Evolutionary conservation across 1,140 invertebrate genomes (phyloP).

Genomic region (Drosophila pseudoobscura): DNA sequence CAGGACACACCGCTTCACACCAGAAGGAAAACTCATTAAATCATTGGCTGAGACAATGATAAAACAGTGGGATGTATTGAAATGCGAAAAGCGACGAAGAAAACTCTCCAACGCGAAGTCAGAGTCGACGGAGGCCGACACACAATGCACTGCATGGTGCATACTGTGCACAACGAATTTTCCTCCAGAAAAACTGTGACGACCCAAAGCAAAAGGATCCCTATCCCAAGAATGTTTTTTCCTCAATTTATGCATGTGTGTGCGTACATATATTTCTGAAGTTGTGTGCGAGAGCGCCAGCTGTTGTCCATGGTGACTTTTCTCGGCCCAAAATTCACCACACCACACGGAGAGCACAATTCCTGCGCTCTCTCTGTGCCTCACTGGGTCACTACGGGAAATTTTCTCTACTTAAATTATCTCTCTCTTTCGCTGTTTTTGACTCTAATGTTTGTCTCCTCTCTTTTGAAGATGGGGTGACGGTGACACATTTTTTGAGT

Average conservation of each 20-base stretch:
- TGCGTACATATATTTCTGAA: slow-evolving; percentile 11
- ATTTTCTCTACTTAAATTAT: slow-evolving; percentile 35
- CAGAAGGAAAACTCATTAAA: slow-evolving; percentile 74
- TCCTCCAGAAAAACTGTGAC: slow-evolving; percentile 30
- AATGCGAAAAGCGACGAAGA: slow-evolving; percentile 58
- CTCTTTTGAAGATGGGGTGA: no score
- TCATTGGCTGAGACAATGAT: slow-evolving; percentile 55
- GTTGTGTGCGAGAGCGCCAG: slow-evolving; percentile 47
- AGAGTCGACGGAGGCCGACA: slow-evolving; percentile 2
- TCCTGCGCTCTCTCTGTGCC: slow-evolving; percentile 24
- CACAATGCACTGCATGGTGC: slow-evolving; percentile 61
- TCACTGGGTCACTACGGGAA: slow-evolving; percentile 51
- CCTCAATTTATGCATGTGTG: slow-evolving; percentile 19
- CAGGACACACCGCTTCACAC: slow-evolving; percentile 75
- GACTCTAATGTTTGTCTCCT: slow-evolving; percentile 6
- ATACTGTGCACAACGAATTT: slow-evolving; percentile 12
- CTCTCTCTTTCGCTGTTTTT: slow-evolving; percentile 7
- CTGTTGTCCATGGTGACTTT: slow-evolving; percentile 62
- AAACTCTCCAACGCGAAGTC: slow-evolving; percentile 54
- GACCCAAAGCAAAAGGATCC: slow-evolving; percentile 19
- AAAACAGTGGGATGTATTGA: slow-evolving; percentile 32
- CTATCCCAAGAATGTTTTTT: slow-evolving; percentile 5
- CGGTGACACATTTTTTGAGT: no score
- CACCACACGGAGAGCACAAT: slow-evolving; percentile 17
- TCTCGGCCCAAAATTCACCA: slow-evolving; percentile 43